phyloP scores from a whole-genome alignment of 2,797 vertebrate species.

The Rhinoraja longicauda region DNA sequence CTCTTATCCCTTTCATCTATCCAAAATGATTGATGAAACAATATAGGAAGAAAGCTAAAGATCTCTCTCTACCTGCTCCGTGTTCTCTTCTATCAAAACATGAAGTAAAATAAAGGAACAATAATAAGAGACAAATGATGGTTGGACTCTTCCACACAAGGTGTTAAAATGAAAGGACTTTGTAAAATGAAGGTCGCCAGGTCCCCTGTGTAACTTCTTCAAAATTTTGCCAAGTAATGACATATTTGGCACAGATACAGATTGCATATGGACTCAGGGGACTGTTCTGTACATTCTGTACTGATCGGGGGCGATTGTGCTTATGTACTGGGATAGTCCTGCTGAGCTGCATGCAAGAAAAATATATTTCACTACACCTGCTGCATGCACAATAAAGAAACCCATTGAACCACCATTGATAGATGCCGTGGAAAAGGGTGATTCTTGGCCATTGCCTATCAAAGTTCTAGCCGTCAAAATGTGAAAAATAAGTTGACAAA shows the following conservation, averaged over 20 bases:
- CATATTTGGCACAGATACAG: neutral
- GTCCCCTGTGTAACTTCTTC: neutral
- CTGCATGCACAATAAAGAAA: too few species aligned
- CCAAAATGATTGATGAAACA: neutral
- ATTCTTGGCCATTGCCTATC: neutral
- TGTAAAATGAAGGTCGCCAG: neutral
- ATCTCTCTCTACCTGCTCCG: neutral
- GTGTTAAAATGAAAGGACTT: neutral
- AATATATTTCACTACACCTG: too few species aligned
- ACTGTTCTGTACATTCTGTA: too few species aligned
- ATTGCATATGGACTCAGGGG: too few species aligned
- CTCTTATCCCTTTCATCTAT: neutral
- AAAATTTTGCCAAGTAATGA: neutral
- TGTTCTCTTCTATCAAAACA: neutral
- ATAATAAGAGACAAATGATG: neutral
- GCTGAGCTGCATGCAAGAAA: too few species aligned
- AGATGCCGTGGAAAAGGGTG: too few species aligned
- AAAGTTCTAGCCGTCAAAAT: neutral
- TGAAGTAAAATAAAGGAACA: neutral
- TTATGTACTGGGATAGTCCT: too few species aligned
- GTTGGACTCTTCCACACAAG: neutral
- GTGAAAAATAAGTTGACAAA: neutral
- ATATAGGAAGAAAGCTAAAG: neutral
- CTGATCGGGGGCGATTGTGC: too few species aligned
- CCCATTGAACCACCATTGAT: too few species aligned